phyloP scores from a whole-genome alignment of 2,797 vertebrate species.

The Sylvilagus floridanus region DNA sequence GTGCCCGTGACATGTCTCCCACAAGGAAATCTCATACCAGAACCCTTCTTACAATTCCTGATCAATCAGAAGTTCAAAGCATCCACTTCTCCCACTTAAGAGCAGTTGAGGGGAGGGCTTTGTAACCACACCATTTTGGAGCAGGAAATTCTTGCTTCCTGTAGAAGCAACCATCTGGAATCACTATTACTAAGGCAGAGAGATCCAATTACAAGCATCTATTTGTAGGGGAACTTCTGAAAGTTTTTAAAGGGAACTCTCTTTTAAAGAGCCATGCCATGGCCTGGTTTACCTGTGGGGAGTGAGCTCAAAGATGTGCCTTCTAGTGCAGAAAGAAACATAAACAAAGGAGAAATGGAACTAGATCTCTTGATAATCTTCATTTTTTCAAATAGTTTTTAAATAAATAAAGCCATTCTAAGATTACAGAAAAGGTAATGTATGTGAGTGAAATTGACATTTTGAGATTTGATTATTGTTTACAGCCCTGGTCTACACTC shows the following conservation, averaged over 20 bases:
- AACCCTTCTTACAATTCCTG: conserved; percentile 16
- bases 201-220: conserved; percentile 64
- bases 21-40: background rate
- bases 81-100: background rate
- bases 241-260: conserved; percentile 41
- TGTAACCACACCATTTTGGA: conserved; percentile 40
- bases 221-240: conserved; percentile 58
- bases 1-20: background rate
- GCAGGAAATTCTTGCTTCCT: conserved; percentile 71
- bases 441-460: too few relatives aligned
- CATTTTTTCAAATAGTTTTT: conserved; percentile 22
- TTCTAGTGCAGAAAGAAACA: background rate
- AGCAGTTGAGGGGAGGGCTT: background rate
- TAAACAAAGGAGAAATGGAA: conserved; percentile 23
- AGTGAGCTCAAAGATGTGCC: background rate
- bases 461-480: too few relatives aligned
- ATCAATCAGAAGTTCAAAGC: conserved; percentile 65
- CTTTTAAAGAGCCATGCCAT: background rate
- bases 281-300: background rate
- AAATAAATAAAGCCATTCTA: conserved; percentile 9
- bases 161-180: conserved; percentile 69
- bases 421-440: too few relatives aligned
- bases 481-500: too few relatives aligned
- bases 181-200: conserved; percentile 51
- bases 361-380: background rate